phyloP scores from a whole-genome alignment of 1,140 invertebrate species.

The Coelopa frigida region DNA sequence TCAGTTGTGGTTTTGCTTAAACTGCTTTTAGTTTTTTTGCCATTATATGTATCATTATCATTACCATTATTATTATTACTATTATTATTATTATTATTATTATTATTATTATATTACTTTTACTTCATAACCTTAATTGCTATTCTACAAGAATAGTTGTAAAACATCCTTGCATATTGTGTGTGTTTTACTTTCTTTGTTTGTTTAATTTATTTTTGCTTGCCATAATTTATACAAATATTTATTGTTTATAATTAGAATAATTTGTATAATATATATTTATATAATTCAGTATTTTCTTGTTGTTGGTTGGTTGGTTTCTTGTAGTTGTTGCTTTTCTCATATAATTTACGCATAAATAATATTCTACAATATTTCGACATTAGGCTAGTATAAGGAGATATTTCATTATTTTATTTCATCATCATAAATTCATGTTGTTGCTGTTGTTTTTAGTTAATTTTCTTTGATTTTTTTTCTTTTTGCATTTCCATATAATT shows the following conservation, averaged over 20 bases:
- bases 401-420: constrained; percentile 25
- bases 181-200: constrained; percentile 5
- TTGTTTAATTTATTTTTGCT: constrained; percentile 3
- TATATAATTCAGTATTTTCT: too few relatives aligned
- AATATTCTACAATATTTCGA: too few relatives aligned
- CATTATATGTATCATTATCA: constrained; percentile 8
- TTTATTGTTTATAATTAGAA: too few relatives aligned
- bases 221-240: too few relatives aligned
- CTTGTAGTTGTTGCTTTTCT: background rate
- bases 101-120: background rate
- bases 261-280: background rate
- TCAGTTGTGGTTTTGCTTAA: constrained; percentile 13
- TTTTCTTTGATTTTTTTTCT: constrained; percentile 32
- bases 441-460: constrained; percentile 22
- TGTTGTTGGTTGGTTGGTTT: too few relatives aligned
- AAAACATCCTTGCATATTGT: background rate
- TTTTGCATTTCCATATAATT: constrained; percentile 16
- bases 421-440: constrained; percentile 42
- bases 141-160: constrained; percentile 1
- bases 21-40: too few relatives aligned
- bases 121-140: constrained; percentile 1
- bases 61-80: constrained; percentile 3
- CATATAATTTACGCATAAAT: too few relatives aligned
- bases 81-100: constrained; percentile 4
- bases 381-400: constrained; percentile 5